phyloP scores from a whole-genome alignment of 2,113 vertebrate species.

The Anguilla rostrata region DNA sequence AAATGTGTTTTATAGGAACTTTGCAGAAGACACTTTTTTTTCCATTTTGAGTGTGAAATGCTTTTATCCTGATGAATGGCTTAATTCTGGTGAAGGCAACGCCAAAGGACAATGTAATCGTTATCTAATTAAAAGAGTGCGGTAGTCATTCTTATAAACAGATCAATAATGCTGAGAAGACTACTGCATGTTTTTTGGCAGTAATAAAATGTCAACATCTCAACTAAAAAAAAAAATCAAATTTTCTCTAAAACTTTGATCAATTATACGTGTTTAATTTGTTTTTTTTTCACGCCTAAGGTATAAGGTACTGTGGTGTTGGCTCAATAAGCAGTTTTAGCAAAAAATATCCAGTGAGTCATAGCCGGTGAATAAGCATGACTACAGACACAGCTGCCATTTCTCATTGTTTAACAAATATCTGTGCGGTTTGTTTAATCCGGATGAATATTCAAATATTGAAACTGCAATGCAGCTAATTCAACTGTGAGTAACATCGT shows the following conservation, averaged over 20 bases:
- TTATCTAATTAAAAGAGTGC: not conserved
- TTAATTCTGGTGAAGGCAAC: not conserved
- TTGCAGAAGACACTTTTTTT: not conserved
- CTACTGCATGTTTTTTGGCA: not conserved
- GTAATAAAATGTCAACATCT: not conserved
- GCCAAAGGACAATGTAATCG: not conserved
- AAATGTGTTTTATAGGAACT: not conserved
- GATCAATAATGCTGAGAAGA: not conserved
- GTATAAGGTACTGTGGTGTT: not conserved
- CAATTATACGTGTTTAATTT: not conserved
- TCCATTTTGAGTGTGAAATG: not conserved
- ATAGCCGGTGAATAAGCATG: not conserved
- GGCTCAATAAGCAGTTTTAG: not conserved
- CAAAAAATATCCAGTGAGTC: slow-evolving; percentile 5
- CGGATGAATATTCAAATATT: slow-evolving; percentile 1
- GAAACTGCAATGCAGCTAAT: slow-evolving; percentile 1
- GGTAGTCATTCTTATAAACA: not conserved
- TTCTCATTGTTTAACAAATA: slow-evolving; percentile 11
- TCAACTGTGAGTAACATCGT: slow-evolving; percentile 3
- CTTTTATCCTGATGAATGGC: not conserved
- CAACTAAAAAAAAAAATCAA: not conserved
- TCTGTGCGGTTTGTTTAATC: not conserved
- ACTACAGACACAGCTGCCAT: not conserved
- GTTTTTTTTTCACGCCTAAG: slow-evolving; percentile 1
- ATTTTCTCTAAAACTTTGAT: not conserved